phyloP scores from a whole-genome alignment of 2,888 invertebrate genomes.

The Megamerina dolium region DNA sequence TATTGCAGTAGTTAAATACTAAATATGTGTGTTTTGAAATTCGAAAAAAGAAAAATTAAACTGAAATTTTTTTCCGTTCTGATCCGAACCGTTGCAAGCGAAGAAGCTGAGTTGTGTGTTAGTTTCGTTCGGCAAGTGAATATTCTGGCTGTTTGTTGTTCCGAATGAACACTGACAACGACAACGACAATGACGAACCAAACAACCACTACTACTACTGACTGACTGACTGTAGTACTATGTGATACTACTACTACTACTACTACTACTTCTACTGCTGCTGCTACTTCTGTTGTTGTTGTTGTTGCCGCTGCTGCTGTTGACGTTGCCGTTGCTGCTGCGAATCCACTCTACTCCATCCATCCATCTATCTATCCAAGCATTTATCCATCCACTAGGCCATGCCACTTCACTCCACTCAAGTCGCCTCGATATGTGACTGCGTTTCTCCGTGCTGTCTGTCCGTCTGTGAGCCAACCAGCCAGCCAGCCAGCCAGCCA shows the following conservation, averaged over 20 bases:
- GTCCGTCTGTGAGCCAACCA: no score
- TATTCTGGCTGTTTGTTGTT: no score
- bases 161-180: not conserved
- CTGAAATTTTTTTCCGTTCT: constrained; percentile 7
- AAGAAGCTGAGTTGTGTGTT: constrained; percentile 1
- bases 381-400: not conserved
- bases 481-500: no score
- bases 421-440: not conserved
- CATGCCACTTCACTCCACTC: not conserved
- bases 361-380: not conserved
- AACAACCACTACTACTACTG: no score
- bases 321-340: not conserved
- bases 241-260: no score
- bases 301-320: constrained; percentile 5
- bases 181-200: not conserved
- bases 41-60: constrained; percentile 3
- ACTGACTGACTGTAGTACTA: no score
- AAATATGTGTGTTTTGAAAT: constrained; percentile 1
- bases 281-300: not conserved
- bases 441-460: not conserved
- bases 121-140: no score
- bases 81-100: constrained; percentile 2
- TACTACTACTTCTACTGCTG: no score
- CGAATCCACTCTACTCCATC: not conserved
- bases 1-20: no score